Evolutionary conservation across 2,888 invertebrate species (phyloP).

Genomic region (Dysmachus trigonus): DNA sequence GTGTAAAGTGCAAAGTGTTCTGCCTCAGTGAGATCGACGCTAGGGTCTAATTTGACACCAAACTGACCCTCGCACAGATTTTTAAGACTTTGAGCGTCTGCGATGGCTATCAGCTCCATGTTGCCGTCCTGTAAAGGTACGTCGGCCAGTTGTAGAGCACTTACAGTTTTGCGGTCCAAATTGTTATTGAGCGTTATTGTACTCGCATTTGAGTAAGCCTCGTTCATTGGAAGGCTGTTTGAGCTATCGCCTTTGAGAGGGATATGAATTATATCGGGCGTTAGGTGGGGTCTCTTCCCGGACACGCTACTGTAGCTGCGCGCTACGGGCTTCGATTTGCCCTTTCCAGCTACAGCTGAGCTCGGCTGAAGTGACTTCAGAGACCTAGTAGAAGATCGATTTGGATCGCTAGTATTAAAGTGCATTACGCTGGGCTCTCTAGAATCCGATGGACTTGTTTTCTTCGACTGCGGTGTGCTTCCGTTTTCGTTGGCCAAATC

Average conservation of each 20-base stretch:
- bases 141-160: slow-evolving; percentile 63
- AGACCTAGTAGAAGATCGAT: slow-evolving; percentile 59
- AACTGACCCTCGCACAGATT: slow-evolving; percentile 64
- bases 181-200: slow-evolving; percentile 61
- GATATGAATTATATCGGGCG: slow-evolving; percentile 73
- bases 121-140: slow-evolving; percentile 65
- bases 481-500: slow-evolving; percentile 57
- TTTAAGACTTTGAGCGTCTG: slow-evolving; percentile 63
- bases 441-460: slow-evolving; percentile 54
- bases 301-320: slow-evolving; percentile 72
- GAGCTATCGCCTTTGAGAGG: slow-evolving; percentile 68
- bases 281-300: slow-evolving; percentile 68
- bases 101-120: slow-evolving; percentile 69
- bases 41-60: slow-evolving; percentile 64
- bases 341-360: slow-evolving; percentile 51
- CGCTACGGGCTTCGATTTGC: slow-evolving; percentile 67
- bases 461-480: slow-evolving; percentile 40
- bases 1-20: slow-evolving; percentile 90
- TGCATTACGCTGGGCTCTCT: slow-evolving; percentile 60
- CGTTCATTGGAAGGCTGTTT: slow-evolving; percentile 66
- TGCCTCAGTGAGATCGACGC: slow-evolving; percentile 82
- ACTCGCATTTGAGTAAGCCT: slow-evolving; percentile 63
- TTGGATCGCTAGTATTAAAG: slow-evolving; percentile 57
- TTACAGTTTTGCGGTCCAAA: slow-evolving; percentile 63
- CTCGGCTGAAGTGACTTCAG: slow-evolving; percentile 57